Evolutionary conservation across 2,888 invertebrate genomes (phyloP), one percentile per base, ranked within the genome.

Genomic region (Platypus cylindrus): DNA sequence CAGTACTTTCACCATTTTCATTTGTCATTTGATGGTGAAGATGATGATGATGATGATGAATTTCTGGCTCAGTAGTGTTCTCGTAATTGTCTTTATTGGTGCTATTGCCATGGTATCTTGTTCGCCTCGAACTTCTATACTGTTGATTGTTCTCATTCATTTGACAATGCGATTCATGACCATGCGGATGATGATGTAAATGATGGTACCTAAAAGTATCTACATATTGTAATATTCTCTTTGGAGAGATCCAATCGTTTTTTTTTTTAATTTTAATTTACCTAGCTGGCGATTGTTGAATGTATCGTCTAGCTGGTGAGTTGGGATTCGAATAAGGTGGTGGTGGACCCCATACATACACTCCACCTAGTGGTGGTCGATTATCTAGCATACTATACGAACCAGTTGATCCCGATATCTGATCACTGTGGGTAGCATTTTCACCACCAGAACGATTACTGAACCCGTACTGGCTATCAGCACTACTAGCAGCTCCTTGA

Each of bases 241-340:
- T 20, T 20, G 9, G 20, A 20, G 5, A 7, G 5, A 20, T 20
- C 20, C 5, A 9, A 9, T 7, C 9, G 20, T 20, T 20, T 20
- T 20, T 7, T 9, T 20, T 20, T 20, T 9, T 20, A 4, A n/a
- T n/a, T n/a, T n/a, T n/a, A 15, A 28, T 35, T 40, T 52, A 59
- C 52, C 60, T 48, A 27, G 54, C 59, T 27, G 58, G 64, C 27
- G 58, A 63, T 48, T 58, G 58, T 48, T 55, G 56, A 40, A 56
- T 42, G 17, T 63, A 65, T 23, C 74, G 61, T 40, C 75, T 59
- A 0, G 75, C 75, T 1, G 75, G 75, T 44, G 73, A 74, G 47
- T 83, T 83, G 22, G 82, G 82, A 32, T 83, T 82, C 38, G 83
- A 83, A 53, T 89, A 89, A 0, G 87, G 87, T 0, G 89, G 87